phyloP scores from a whole-genome alignment of 2,797 vertebrate genomes.

The Odontamblyopus rebecca region DNA sequence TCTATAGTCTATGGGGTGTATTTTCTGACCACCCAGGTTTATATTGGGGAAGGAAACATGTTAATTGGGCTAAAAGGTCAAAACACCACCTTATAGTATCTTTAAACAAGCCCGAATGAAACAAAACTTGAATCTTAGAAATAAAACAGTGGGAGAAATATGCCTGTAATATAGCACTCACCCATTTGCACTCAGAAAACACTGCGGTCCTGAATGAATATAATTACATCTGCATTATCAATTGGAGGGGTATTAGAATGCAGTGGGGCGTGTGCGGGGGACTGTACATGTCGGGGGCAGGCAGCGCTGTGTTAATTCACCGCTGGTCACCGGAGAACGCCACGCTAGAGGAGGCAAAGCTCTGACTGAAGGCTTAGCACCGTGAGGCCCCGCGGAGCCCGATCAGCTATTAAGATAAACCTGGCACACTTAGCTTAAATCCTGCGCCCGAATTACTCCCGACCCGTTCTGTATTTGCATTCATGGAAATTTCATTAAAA shows the following conservation, averaged over 20 bases:
- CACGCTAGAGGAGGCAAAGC: conserved; percentile 80
- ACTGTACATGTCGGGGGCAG: conserved; percentile 21
- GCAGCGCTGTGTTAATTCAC: conserved; percentile 70
- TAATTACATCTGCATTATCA: conserved; percentile 81
- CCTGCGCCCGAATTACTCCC: conserved; percentile 73
- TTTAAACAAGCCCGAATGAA: background rate
- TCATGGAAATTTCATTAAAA: conserved; percentile 84
- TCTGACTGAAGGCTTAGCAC: conserved; percentile 73
- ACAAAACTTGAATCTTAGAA: background rate
- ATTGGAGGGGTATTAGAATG: conserved; percentile 78
- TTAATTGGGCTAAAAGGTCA: background rate
- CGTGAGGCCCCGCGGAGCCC: conserved; percentile 66
- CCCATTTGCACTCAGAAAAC: conserved; percentile 52
- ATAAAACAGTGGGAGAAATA: background rate
- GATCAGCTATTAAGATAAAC: conserved; percentile 86
- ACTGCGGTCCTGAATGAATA: conserved; percentile 67
- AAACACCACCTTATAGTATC: background rate
- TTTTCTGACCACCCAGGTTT: too few species aligned
- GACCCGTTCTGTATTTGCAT: conserved; percentile 78
- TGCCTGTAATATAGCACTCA: background rate
- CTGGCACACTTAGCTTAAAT: conserved; percentile 79
- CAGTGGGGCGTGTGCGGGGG: conserved; percentile 66
- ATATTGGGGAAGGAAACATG: too few species aligned
- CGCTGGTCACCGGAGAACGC: conserved; percentile 78
- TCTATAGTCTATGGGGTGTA: too few species aligned